A percentile compares a stretch with the other conserved stretches of the same genome.
Evolutionary conservation across 2,113 vertebrate genomes (phyloP).

Genomic region (Mastomys natalensis): DNA sequence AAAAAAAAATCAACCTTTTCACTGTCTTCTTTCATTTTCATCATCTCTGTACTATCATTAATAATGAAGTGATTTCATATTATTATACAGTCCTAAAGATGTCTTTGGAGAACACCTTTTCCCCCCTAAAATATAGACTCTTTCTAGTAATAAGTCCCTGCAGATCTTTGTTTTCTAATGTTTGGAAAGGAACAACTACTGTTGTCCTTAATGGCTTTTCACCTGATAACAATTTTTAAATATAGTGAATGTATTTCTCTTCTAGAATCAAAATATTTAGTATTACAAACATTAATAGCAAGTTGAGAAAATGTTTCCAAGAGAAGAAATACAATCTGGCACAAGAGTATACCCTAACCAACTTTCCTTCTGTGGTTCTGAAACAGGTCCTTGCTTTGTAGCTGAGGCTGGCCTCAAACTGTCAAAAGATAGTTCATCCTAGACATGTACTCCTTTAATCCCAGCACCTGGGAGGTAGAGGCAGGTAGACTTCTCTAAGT

Average conservation of each 20-base stretch:
- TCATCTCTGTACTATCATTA: background rate
- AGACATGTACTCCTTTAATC: background rate
- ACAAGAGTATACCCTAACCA: background rate
- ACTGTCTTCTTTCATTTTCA: slow-evolving; percentile 23
- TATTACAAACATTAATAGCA: slow-evolving; percentile 22
- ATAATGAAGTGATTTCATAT: slow-evolving; percentile 39
- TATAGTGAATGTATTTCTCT: background rate
- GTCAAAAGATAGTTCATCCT: background rate
- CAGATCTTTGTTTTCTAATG: background rate
- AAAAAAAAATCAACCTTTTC: slow-evolving; percentile 23
- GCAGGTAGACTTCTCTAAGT: background rate
- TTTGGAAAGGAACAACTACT: slow-evolving; percentile 1
- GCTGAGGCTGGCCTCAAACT: background rate
- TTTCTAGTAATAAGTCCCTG: slow-evolving; percentile 20
- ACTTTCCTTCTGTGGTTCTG: background rate
- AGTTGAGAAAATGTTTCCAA: slow-evolving; percentile 1
- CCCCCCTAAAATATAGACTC: background rate
- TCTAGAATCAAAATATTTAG: slow-evolving; percentile 45
- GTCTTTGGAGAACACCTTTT: background rate
- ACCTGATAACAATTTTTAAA: slow-evolving; percentile 46
- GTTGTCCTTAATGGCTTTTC: background rate
- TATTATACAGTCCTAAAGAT: slow-evolving; percentile 15
- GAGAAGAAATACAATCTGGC: slow-evolving; percentile 6
- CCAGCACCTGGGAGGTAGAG: background rate
- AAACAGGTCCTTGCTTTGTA: background rate